Conservation (phyloP, 2,797 vertebrate genomes). For the Bradypodion pumilum region DNA sequence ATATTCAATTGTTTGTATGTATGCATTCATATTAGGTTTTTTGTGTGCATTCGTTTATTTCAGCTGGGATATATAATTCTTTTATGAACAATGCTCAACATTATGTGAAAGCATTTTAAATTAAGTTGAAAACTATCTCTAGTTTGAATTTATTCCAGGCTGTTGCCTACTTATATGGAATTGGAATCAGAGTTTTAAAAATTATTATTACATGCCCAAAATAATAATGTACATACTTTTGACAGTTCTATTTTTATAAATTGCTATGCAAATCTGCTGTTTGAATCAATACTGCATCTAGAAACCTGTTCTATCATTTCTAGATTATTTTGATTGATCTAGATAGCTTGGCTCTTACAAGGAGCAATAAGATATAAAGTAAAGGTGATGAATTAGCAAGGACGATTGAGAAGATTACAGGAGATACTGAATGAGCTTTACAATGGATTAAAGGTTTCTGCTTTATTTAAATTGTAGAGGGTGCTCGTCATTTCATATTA, state of each 20-base stretch:
- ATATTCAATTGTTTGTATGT: not conserved
- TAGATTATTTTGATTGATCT: not conserved
- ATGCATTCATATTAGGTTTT: not conserved
- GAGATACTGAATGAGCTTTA: not conserved
- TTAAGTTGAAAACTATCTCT: not conserved
- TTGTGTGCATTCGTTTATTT: not conserved
- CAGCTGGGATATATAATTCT: not conserved
- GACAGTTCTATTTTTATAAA: not conserved
- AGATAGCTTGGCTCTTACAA: not conserved
- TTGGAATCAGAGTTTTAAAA: not conserved
- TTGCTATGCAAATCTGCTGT: not conserved
- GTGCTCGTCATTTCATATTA: not conserved
- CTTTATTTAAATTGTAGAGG: not conserved
- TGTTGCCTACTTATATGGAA: not conserved
- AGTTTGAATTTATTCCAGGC: not conserved
- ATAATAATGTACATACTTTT: not conserved
- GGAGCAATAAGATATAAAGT: not conserved
- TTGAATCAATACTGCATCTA: not conserved
- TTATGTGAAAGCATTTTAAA: not conserved
- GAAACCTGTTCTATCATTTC: slow-evolving; percentile 1
- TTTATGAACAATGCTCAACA: not conserved
- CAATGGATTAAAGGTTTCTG: not conserved
- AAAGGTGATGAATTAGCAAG: not conserved
- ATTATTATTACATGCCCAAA: not conserved
- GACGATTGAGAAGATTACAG: not conserved